phyloP scores from a whole-genome alignment of 2,888 invertebrate genomes.

The Embidobia sp. region DNA sequence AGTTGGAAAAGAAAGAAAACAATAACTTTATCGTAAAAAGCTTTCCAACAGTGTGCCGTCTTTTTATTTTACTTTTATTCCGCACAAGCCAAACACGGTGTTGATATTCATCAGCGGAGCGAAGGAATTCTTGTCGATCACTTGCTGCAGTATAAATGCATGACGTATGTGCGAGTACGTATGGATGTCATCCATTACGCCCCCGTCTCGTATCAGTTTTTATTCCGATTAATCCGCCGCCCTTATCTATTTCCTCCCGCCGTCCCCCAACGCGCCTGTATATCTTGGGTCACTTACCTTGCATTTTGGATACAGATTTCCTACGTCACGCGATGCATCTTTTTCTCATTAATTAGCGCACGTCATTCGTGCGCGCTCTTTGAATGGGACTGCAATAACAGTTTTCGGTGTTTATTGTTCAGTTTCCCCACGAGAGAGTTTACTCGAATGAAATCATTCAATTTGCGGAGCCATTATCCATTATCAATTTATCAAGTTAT shows the following conservation, averaged over 20 bases:
- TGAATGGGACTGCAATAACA: too few relatives aligned
- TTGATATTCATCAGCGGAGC: too few relatives aligned
- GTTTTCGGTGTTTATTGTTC: too few relatives aligned
- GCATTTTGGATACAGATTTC: conserved; percentile 15
- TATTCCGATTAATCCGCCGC: conserved; percentile 54
- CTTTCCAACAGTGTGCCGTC: conserved; percentile 9
- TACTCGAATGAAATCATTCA: too few relatives aligned
- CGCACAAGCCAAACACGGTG: too few relatives aligned
- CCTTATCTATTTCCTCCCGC: conserved; percentile 46
- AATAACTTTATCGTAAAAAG: conserved; percentile 13
- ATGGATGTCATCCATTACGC: conserved; percentile 50
- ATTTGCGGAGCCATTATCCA: too few relatives aligned
- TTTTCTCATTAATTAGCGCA: too few relatives aligned
- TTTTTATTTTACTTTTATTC: conserved; percentile 6
- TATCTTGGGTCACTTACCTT: conserved; percentile 53
- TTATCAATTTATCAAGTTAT: too few relatives aligned
- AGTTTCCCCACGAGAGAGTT: too few relatives aligned
- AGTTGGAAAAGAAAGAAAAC: conserved; percentile 2
- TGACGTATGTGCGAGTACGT: conserved; percentile 33
- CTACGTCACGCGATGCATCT: neutral
- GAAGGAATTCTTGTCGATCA: conserved; percentile 48
- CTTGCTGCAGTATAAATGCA: conserved; percentile 57
- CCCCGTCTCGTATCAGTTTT: conserved; percentile 38
- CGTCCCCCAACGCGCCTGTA: conserved; percentile 13
- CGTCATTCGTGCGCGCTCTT: too few relatives aligned